These are phyloP conservation scores for Catocala sponsa DNA, from an alignment of 2,888 invertebrate species.

Conservation along the genomic window DNA sequence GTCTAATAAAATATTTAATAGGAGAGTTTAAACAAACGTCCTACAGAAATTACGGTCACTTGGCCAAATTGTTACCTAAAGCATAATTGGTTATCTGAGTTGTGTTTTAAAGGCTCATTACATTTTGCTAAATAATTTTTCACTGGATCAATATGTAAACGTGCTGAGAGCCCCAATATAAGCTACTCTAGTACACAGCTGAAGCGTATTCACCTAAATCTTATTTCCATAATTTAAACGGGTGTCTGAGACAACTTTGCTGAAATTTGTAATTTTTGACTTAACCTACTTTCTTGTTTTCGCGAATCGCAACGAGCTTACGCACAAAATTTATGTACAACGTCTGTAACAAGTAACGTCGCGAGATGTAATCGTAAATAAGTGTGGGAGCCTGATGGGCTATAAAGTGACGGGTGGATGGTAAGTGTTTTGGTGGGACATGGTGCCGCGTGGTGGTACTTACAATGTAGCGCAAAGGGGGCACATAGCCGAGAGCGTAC, in stretches of 20 bases:
- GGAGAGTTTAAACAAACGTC: background rate
- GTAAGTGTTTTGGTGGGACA: background rate
- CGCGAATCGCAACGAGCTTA: constrained; percentile 48
- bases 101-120: too few relatives aligned
- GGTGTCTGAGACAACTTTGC: constrained; percentile 28
- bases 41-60: background rate
- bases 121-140: too few relatives aligned
- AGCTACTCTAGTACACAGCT: constrained; percentile 4
- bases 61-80: too few relatives aligned
- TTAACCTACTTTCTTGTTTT: constrained; percentile 43
- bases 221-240: constrained; percentile 35
- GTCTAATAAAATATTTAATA: too few relatives aligned
- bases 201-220: constrained; percentile 19
- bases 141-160: background rate
- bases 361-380: constrained; percentile 51
- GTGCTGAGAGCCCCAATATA: background rate
- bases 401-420: constrained; percentile 47
- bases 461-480: constrained; percentile 86
- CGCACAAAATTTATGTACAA: constrained; percentile 52
- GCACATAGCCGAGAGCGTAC: constrained; percentile 87
- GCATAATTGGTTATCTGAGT: too few relatives aligned
- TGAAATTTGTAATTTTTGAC: constrained; percentile 46
- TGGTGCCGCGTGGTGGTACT: constrained; percentile 60
- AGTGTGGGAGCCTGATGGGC: constrained; percentile 45
- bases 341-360: constrained; percentile 48